These are phyloP conservation scores for Volucella inflata DNA, from an alignment of 2,888 invertebrate species.

Conservation along the genomic window DNA sequence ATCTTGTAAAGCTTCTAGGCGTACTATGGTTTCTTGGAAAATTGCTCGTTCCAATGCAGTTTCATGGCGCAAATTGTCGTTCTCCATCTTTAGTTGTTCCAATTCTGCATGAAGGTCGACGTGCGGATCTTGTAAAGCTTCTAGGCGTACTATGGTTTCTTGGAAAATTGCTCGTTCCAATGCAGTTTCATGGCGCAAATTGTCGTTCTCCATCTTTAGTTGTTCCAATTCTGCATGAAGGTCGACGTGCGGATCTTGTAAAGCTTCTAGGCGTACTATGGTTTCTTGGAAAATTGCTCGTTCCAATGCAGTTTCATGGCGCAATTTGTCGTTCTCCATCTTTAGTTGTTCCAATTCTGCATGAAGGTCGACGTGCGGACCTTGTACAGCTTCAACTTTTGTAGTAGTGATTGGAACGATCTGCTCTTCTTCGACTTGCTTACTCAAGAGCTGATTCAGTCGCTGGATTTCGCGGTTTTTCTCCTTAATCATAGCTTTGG, in stretches of 20 bases:
- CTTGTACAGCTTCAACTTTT: conserved; percentile 30
- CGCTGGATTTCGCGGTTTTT: conserved; percentile 85
- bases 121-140: conserved; percentile 67
- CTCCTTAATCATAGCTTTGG: conserved; percentile 85
- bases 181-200: conserved; percentile 76
- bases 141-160: conserved; percentile 79
- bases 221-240: conserved; percentile 70
- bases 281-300: conserved; percentile 80
- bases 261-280: conserved; percentile 79
- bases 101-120: conserved; percentile 64
- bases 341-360: conserved; percentile 75
- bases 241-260: conserved; percentile 25
- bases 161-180: conserved; percentile 80
- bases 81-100: conserved; percentile 76
- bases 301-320: conserved; percentile 78
- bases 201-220: conserved; percentile 76
- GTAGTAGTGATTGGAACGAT: conserved; percentile 65
- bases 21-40: conserved; percentile 80
- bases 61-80: conserved; percentile 77
- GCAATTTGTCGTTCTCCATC: conserved; percentile 77
- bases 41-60: conserved; percentile 78
- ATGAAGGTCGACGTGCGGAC: conserved; percentile 29
- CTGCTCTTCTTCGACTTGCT: conserved; percentile 78
- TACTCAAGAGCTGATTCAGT: conserved; percentile 77
- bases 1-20: conserved; percentile 77